Percentiles rank a stretch among this genome's conserved stretches.
These are phyloP conservation scores for Pyralis farinalis DNA, from an alignment of 2,888 invertebrate species.

Conservation along the genomic window DNA sequence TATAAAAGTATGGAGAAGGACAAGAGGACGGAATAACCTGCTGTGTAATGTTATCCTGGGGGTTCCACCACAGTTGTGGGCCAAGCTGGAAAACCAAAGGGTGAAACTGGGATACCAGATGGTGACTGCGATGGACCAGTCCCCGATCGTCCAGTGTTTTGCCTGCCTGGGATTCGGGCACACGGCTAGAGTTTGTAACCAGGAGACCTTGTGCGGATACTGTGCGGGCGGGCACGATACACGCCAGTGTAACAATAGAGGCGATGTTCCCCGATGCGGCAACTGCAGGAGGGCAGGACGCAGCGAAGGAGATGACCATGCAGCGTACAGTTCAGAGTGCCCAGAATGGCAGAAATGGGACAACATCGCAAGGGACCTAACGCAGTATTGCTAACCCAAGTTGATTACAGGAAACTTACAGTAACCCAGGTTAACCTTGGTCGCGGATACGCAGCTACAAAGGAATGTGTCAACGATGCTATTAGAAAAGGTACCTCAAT, in stretches of 20 bases:
- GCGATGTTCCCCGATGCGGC: too few relatives aligned
- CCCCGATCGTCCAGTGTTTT: not conserved
- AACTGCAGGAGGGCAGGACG: too few relatives aligned
- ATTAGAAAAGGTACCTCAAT: too few relatives aligned
- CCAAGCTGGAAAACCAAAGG: not conserved
- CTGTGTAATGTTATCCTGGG: not conserved
- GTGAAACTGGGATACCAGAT: not conserved
- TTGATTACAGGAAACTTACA: not conserved
- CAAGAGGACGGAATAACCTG: not conserved
- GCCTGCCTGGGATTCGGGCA: constrained; percentile 2
- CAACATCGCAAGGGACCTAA: too few relatives aligned
- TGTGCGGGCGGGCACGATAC: too few relatives aligned
- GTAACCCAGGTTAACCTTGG: not conserved
- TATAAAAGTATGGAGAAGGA: too few relatives aligned
- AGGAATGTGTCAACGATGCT: not conserved
- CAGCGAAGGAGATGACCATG: too few relatives aligned
- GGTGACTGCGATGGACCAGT: not conserved
- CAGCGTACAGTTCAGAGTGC: too few relatives aligned
- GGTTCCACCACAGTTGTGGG: not conserved
- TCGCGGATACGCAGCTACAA: not conserved
- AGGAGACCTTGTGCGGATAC: not conserved
- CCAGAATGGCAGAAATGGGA: too few relatives aligned
- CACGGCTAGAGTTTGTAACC: not conserved
- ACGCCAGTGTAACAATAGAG: too few relatives aligned
- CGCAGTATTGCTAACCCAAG: too few relatives aligned